Percentiles rank a stretch among this genome's conserved stretches.
These are phyloP conservation scores for Pharmacophagus antenor DNA, from an alignment of 2,888 invertebrate species.

Conservation along the genomic window DNA sequence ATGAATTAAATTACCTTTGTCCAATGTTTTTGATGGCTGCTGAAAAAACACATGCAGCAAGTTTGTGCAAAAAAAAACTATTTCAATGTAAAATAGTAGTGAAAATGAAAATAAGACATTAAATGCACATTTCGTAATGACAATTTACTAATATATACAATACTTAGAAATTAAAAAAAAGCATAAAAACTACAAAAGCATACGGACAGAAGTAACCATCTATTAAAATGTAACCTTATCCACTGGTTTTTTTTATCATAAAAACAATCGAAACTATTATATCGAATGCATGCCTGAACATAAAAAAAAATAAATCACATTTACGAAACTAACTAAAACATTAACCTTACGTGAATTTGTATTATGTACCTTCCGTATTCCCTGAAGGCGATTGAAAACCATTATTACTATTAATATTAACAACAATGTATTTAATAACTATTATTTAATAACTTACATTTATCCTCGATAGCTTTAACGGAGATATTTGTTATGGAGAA, in stretches of 20 bases:
- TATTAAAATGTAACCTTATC: not conserved
- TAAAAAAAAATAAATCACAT: conserved; percentile 7
- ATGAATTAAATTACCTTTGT: conserved; percentile 28
- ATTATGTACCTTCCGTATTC: conserved; percentile 28
- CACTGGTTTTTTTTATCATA: too few relatives aligned
- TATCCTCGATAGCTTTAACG: conserved; percentile 30
- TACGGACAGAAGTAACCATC: conserved; percentile 22
- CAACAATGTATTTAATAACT: not conserved
- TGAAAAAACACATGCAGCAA: conserved; percentile 24
- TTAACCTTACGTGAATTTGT: conserved; percentile 15
- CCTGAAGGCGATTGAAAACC: conserved; percentile 27
- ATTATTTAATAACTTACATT: conserved; percentile 22
- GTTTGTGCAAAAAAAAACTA: conserved; percentile 18
- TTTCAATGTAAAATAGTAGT: conserved; percentile 14
- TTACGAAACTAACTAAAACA: conserved; percentile 11
- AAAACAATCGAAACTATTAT: not conserved
- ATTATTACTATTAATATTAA: conserved; percentile 17
- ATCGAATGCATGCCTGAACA: conserved; percentile 2
- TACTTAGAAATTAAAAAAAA: not conserved
- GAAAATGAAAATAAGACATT: conserved; percentile 3
- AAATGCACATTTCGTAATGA: not conserved
- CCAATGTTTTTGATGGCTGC: conserved; percentile 28
- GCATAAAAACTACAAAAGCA: conserved; percentile 28
- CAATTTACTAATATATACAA: not conserved
- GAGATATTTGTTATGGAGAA: conserved; percentile 14